Evolutionary conservation across 2,797 vertebrate genomes (phyloP).

Genomic region (Hypotaenidia philippensis): DNA sequence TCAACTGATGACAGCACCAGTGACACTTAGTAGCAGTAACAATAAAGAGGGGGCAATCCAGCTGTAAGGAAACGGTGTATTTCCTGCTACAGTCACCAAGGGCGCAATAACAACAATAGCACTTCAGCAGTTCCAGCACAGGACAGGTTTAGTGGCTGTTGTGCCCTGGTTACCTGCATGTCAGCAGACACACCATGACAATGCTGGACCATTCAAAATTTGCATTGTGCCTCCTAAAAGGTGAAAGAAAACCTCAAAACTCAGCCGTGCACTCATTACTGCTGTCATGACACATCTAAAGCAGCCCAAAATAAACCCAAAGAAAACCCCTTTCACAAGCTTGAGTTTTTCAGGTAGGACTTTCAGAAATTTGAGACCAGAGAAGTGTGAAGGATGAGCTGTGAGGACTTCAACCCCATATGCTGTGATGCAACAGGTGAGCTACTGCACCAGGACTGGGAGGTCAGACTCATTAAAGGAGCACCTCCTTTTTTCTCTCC

Average conservation of each 20-base stretch:
- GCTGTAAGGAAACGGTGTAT: not conserved
- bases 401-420: not conserved
- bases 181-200: not conserved
- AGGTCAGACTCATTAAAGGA: not conserved
- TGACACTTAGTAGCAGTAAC: not conserved
- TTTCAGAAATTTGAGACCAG: not conserved
- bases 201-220: not conserved
- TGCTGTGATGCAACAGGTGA: not conserved
- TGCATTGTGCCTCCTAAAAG: not conserved
- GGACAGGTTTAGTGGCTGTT: not conserved
- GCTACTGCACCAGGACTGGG: not conserved
- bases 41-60: not conserved
- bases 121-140: not conserved
- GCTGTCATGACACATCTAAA: not conserved
- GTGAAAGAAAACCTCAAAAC: not conserved
- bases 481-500: too few relatives aligned
- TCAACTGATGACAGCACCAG: not conserved
- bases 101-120: not conserved
- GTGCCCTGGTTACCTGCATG: not conserved
- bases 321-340: not conserved
- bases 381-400: not conserved
- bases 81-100: not conserved
- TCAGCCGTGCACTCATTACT: fast-evolving
- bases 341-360: not conserved
- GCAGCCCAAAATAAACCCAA: not conserved